phyloP scores from a whole-genome alignment of 30 jellyfish, hydroid and myxozoan species.

The Turritopsis dohrnii region DNA sequence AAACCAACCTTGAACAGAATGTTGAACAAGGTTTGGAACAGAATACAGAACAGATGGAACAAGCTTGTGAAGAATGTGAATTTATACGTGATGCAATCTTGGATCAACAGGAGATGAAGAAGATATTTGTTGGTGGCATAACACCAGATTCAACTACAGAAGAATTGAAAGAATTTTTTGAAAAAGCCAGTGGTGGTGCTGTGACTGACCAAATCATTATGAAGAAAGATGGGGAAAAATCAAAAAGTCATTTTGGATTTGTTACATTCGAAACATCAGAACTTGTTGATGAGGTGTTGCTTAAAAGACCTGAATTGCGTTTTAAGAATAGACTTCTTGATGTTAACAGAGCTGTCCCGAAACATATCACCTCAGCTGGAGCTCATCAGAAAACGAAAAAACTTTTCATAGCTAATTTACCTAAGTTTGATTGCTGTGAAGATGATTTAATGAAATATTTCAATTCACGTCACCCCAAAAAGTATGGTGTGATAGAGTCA shows the following conservation, averaged over 20 bases:
- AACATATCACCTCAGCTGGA: constrained; percentile 24
- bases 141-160: constrained; percentile 34
- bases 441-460: constrained; percentile 28
- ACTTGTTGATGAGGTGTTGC: constrained; percentile 37
- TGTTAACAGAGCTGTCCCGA: constrained; percentile 44
- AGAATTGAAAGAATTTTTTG: constrained; percentile 31
- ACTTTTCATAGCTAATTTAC: constrained; percentile 42
- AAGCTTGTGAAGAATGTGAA: constrained; percentile 17
- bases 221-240: constrained; percentile 31
- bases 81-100: constrained; percentile 25
- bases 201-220: constrained; percentile 32
- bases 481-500: constrained; percentile 34
- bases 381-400: constrained; percentile 47
- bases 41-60: neutral
- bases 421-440: constrained; percentile 30
- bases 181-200: constrained; percentile 20
- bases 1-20: neutral
- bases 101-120: constrained; percentile 35
- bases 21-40: neutral
- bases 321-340: constrained; percentile 26
- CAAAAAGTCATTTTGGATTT: constrained; percentile 41
- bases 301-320: constrained; percentile 29
- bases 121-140: constrained; percentile 43
- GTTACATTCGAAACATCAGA: constrained; percentile 44
- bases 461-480: constrained; percentile 13